Conservation (phyloP, 2,113 vertebrate genomes). For the Pan paniscus region DNA sequence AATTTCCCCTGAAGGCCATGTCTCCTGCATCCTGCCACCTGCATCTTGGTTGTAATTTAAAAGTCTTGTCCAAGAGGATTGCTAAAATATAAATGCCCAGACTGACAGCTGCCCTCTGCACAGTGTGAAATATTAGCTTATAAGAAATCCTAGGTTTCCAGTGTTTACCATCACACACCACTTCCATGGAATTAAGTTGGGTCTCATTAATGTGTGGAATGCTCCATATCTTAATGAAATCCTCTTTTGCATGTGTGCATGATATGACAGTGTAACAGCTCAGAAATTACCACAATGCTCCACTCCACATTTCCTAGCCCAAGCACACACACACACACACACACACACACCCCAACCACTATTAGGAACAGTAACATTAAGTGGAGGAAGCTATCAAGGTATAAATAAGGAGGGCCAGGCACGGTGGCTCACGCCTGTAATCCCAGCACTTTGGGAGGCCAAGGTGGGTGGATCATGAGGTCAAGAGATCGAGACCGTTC, state of each 20-base stretch:
- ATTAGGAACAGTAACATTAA: slow-evolving; percentile 51
- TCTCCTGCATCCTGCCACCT: neutral
- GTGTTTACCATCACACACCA: neutral
- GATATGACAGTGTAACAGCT: neutral
- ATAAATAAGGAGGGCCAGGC: neutral
- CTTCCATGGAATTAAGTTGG: neutral
- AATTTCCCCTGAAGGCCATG: neutral
- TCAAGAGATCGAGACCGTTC: too few species aligned
- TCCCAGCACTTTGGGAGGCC: too few species aligned
- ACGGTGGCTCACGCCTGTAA: too few species aligned
- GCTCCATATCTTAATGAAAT: neutral
- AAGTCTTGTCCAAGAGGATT: neutral
- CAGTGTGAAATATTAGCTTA: neutral
- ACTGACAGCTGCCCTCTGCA: neutral
- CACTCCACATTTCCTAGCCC: neutral
- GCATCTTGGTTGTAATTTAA: neutral
- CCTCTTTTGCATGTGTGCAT: neutral
- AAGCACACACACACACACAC: neutral
- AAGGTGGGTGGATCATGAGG: too few species aligned
- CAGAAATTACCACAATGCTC: neutral
- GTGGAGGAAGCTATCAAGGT: slow-evolving; percentile 58
- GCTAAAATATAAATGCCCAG: neutral
- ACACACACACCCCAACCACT: neutral
- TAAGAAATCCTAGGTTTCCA: neutral
- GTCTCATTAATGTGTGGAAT: slow-evolving; percentile 23